Base-by-base conservation (phyloP, 2,888 invertebrate genomes). In the Drosophila neoperkinsi region DNA sequence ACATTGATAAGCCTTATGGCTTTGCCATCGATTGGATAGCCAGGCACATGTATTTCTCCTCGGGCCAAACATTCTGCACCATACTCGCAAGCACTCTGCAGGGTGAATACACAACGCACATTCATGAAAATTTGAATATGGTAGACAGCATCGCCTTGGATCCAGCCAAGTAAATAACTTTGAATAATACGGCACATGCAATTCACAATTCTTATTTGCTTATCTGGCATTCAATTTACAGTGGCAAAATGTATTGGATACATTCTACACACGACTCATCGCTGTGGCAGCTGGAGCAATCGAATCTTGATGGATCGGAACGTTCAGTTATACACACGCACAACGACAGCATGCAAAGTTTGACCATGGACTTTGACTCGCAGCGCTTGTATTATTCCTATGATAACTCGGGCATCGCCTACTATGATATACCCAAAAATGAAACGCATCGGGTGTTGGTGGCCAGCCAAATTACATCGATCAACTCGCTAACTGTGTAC, bases 1-100 rank as follows among this genome's bases (percentile, higher is more conserved):
- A 96, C 93, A 92, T 93, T 72, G 91, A 92, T 68, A 93, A 92
- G 63, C 93, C 93, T 0, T 92, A 91, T 65, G 97, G 96, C 4
- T 95, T 98, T 91, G 97, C 97, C 43, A 94, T 98, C 68, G 97
- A 98, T 94, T 97, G 97, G 96, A 95, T 96, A 69, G 96, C 97
- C 21, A 94, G 95, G 53, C 91, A 91, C 55, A 92, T 93, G 92
- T 93, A 91, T 64, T 95, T 97, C 91, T 95, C 96, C 0, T 95
- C 95, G 0, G 94, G 95, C 13, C 94, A 94, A 65, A 91, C 86
- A 5, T 86, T 91, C 33, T 94, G 93, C 62, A 94, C 94, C 78
- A 96, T 98, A 77, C 94, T 95, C 63, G 97, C 95, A 1, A 95
- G 96, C 77, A 96, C 95, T 88, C 93, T 97, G 60, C 94, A 95